These are phyloP conservation scores for Gobiocypris rarus DNA, from an alignment of 2,113 vertebrate genomes.

Conservation along the genomic window DNA sequence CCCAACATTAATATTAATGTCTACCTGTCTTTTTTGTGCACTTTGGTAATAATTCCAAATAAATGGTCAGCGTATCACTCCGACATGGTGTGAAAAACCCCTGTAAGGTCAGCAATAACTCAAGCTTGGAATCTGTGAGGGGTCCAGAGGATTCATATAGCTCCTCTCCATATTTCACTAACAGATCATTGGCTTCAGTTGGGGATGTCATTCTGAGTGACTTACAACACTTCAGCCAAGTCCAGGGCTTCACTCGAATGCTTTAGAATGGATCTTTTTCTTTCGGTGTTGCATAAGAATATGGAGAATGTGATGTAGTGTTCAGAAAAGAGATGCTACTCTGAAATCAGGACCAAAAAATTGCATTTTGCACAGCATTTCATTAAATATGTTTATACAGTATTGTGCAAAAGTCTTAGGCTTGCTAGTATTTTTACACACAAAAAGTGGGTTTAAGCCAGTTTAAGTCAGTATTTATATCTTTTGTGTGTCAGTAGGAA, in stretches of 20 bases:
- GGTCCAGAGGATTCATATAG: conserved; percentile 31
- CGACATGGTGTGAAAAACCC: conserved; percentile 2
- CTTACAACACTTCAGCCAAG: conserved; percentile 2
- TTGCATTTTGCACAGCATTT: neutral
- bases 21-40: neutral
- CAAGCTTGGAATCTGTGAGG: neutral
- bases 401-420: too few species aligned
- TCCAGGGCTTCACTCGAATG: conserved; percentile 1
- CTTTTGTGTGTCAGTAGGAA: too few species aligned
- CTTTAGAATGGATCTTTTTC: neutral
- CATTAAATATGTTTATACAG: too few species aligned
- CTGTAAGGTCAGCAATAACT: conserved; percentile 31
- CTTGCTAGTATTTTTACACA: too few species aligned
- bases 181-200: conserved; percentile 34
- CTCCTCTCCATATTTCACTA: conserved; percentile 27
- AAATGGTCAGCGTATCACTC: neutral
- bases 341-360: neutral
- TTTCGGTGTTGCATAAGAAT: neutral
- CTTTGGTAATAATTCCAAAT: neutral
- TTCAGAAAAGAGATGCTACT: neutral
- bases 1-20: conserved; percentile 2
- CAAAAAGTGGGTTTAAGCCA: too few species aligned
- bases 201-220: conserved; percentile 29
- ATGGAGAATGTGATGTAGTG: neutral
- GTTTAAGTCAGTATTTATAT: too few species aligned